A percentile compares a stretch with the other conserved stretches of the same genome.
phyloP scores from a whole-genome alignment of 1,140 invertebrate species.

The Drosophila quadrilineata region DNA sequence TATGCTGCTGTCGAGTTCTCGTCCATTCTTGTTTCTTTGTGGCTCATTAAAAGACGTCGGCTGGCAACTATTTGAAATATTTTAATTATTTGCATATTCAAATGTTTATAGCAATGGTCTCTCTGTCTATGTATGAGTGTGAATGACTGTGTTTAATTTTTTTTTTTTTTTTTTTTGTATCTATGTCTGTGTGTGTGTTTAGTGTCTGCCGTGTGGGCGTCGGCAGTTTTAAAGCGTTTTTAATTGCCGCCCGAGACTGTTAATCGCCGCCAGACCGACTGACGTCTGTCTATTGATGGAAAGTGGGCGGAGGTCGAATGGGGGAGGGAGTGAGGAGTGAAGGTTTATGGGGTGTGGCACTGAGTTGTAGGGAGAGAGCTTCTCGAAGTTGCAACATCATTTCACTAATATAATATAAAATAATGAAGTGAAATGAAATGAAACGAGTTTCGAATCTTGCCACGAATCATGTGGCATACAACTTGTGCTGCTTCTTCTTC shows the following conservation, averaged over 20 bases:
- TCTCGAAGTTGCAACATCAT: conserved; percentile 49
- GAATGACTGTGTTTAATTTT: too few species aligned
- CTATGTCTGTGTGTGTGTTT: not conserved
- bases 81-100: conserved; percentile 69
- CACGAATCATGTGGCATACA: conserved; percentile 26
- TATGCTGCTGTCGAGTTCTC: conserved; percentile 22
- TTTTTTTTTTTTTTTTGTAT: too few species aligned
- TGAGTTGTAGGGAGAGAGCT: conserved; percentile 1
- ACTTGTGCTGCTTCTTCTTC: not conserved
- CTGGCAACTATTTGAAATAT: conserved; percentile 69
- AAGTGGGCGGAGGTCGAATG: not conserved
- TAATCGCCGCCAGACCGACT: conserved; percentile 54
- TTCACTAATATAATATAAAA: conserved; percentile 9
- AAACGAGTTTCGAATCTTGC: conserved; percentile 16
- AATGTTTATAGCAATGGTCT: conserved; percentile 30
- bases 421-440: conserved; percentile 22
- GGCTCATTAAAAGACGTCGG: conserved; percentile 61
- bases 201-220: conserved; percentile 30
- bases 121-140: too few species aligned
- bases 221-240: conserved; percentile 52
- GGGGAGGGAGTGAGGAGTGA: not conserved
- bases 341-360: not conserved
- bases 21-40: conserved; percentile 15
- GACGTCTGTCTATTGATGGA: conserved; percentile 36
- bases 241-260: conserved; percentile 52